Evolutionary conservation across 2,797 vertebrate genomes (phyloP).

Genomic region (Molossus alvarezi): DNA sequence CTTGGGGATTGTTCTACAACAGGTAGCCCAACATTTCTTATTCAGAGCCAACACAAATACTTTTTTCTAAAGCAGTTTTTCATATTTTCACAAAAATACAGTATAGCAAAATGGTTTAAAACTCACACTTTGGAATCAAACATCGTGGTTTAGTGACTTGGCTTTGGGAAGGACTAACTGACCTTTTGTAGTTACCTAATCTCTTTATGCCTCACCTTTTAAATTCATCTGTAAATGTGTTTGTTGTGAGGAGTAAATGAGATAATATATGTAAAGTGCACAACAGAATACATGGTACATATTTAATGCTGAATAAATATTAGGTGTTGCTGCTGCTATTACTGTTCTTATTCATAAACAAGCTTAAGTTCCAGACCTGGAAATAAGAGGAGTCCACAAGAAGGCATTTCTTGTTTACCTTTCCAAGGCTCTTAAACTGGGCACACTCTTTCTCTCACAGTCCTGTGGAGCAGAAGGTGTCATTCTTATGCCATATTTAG

Average conservation of each 20-base stretch:
- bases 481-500: slow-evolving; percentile 10
- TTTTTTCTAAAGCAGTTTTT: slow-evolving; percentile 6
- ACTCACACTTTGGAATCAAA: slow-evolving; percentile 37
- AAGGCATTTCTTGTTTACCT: slow-evolving; percentile 38
- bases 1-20: background rate
- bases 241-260: slow-evolving; percentile 41
- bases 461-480: background rate
- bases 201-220: background rate
- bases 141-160: background rate
- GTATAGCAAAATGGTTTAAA: slow-evolving; percentile 30
- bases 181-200: slow-evolving; percentile 27
- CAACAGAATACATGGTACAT: background rate
- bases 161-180: slow-evolving; percentile 16
- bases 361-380: background rate
- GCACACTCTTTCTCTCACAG: background rate
- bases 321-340: background rate
- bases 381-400: background rate
- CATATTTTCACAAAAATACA: slow-evolving; percentile 22
- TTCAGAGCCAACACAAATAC: background rate
- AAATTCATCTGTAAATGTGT: slow-evolving; percentile 30
- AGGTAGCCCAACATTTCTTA: slow-evolving; percentile 5
- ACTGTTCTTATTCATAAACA: background rate
- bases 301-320: background rate
- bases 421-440: background rate
- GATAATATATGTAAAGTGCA: background rate